Conservation (phyloP, 2,797 vertebrate species). For the Ctenosaura bakeri region DNA sequence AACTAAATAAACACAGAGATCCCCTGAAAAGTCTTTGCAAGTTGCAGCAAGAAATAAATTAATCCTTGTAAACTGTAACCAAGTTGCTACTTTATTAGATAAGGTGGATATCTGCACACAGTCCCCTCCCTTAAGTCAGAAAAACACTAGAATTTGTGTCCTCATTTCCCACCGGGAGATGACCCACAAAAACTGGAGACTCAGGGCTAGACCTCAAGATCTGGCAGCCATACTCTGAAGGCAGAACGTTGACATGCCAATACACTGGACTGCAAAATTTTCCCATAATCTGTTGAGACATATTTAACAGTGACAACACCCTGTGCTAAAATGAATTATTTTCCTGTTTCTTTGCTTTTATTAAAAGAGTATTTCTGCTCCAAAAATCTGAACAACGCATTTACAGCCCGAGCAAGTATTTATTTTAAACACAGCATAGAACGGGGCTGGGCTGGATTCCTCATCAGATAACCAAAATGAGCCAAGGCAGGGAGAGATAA, state of each 20-base stretch:
- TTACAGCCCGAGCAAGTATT: neutral
- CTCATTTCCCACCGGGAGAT: too few species aligned
- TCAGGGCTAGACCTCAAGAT: too few species aligned
- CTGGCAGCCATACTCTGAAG: neutral
- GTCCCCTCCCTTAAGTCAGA: too few species aligned
- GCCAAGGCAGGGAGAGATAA: slow-evolving; percentile 55
- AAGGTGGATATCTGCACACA: too few species aligned
- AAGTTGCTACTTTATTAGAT: too few species aligned
- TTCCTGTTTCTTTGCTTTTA: neutral
- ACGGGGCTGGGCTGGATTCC: neutral
- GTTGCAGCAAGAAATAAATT: too few species aligned
- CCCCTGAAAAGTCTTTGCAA: too few species aligned
- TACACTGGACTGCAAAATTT: neutral
- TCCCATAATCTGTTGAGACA: neutral
- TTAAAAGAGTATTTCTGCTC: neutral
- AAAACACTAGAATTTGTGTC: too few species aligned
- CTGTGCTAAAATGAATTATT: neutral
- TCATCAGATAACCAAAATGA: neutral
- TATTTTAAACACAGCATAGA: neutral
- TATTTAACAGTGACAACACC: fast-evolving
- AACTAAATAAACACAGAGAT: too few species aligned
- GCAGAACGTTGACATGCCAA: neutral
- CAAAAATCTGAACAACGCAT: neutral
- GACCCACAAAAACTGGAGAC: too few species aligned
- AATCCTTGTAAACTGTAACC: too few species aligned